Base-by-base conservation (phyloP, 2,113 vertebrate genomes). In the Psilopsiagon aurifrons region DNA sequence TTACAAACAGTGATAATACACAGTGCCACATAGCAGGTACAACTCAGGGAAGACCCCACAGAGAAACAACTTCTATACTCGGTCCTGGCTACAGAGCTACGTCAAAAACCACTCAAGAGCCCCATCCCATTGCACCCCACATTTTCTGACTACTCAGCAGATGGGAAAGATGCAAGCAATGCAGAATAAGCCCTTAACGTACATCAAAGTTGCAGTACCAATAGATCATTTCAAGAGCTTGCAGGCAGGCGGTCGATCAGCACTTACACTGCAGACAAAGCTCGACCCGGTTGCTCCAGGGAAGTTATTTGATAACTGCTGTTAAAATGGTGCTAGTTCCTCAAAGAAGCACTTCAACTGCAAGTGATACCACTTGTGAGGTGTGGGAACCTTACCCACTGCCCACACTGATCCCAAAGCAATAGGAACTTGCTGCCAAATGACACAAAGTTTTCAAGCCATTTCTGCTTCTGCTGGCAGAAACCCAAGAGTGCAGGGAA, bases 281-380 rank as follows among this genome's bases (percentile, higher is more conserved):
- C 59, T 66, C 22, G 2, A 77, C 7, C 2, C 0, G 0, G 67
- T 74, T 18, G 1, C 27, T 88, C 73, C 73, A 5, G 9, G 51
- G 57, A 83, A 91, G 78, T 76, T 85, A 95, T 66, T 79, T 83
- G 78, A 62, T 85, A 89, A 91, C 84, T 76, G 35, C 43, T 89
- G 78, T 78, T 92, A 91, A 91, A 94, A 83, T 23, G 20, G 51
- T 79, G 73, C 64, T 7, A 46, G 79, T 6, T 73, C 76, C 69
- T 88, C 41, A 74, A 94, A 69, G 39, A 88, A 95, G 83, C 47
- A 77, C 78, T 78, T 75, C 68, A 93, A 49, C 73, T 74, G 59
- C 43, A 90, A 93, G 59, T 11, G 54, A 90, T 55, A 92, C 7
- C 47, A 43, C 46, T 60, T 59, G 16, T 5, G 68, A 82, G 47